phyloP scores from a whole-genome alignment of 2,888 invertebrate species.

The Marronus borbonicus region DNA sequence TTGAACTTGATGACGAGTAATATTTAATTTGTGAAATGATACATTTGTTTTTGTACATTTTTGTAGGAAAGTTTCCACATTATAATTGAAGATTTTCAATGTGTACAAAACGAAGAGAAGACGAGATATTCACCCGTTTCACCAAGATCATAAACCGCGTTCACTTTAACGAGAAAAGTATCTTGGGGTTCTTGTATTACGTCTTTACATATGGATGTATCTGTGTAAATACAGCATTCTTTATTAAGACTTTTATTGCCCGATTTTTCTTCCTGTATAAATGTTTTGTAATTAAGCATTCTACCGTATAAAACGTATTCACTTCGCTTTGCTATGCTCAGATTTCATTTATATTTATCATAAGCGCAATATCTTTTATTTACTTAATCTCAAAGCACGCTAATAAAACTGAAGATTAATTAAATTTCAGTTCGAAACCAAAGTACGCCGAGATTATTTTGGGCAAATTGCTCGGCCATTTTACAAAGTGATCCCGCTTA shows the following conservation, averaged over 20 bases:
- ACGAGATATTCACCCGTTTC: no score
- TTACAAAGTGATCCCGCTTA: constrained; percentile 13
- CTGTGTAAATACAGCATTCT: not conserved
- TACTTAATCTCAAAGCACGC: constrained; percentile 8
- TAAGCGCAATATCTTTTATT: constrained; percentile 21
- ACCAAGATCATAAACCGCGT: no score
- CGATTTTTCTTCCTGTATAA: not conserved
- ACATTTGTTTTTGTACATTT: no score
- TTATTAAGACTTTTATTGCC: not conserved
- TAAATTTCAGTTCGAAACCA: constrained; percentile 27
- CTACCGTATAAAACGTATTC: not conserved
- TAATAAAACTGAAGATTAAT: constrained; percentile 26
- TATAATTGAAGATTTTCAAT: no score
- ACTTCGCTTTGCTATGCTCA: not conserved
- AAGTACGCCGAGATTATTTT: constrained; percentile 25
- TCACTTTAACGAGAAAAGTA: no score
- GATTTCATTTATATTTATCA: constrained; percentile 15
- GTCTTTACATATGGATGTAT: no score
- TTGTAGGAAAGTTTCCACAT: no score
- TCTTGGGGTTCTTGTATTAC: no score
- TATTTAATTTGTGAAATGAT: no score
- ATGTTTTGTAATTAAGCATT: not conserved
- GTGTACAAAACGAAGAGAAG: no score
- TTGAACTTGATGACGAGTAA: no score
- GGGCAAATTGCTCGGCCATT: constrained; percentile 17